Evolutionary conservation across 2,888 invertebrate species (phyloP).

Genomic region (Auanema freiburgensis): DNA sequence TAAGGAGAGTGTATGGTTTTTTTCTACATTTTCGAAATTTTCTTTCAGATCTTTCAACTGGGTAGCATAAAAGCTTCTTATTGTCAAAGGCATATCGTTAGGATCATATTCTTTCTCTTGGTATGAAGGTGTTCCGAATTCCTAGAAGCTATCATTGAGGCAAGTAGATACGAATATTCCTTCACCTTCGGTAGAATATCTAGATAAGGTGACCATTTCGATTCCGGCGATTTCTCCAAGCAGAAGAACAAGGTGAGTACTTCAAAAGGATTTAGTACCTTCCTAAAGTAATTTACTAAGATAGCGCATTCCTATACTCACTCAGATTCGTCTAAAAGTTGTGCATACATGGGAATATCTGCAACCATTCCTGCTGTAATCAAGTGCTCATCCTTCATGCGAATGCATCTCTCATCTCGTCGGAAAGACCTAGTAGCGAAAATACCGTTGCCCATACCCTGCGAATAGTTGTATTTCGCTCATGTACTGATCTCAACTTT

Average conservation of each 20-base stretch:
- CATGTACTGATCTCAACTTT: neutral
- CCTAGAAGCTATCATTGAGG: constrained; percentile 4
- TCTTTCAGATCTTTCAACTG: constrained; percentile 41
- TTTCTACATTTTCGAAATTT: constrained; percentile 26
- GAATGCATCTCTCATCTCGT: constrained; percentile 30
- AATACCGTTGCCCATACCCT: constrained; percentile 45
- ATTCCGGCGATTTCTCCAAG: constrained; percentile 36
- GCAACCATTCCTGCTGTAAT: constrained; percentile 41
- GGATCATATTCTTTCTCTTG: constrained; percentile 23
- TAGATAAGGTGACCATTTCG: constrained; percentile 53
- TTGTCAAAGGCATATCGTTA: constrained; percentile 30
- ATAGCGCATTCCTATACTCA: constrained; percentile 22
- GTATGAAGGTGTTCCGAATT: constrained; percentile 30
- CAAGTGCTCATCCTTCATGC: constrained; percentile 33
- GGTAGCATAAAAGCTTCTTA: constrained; percentile 36
- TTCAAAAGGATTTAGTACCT: constrained; percentile 46
- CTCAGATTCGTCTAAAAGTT: too few species aligned
- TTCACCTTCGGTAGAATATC: constrained; percentile 43
- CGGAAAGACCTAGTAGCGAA: constrained; percentile 30
- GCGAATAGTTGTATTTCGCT: neutral
- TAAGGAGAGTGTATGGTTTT: neutral
- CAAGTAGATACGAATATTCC: neutral
- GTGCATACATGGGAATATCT: constrained; percentile 44
- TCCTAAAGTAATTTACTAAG: constrained; percentile 21
- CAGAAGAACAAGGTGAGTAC: constrained; percentile 53